phyloP scores from a whole-genome alignment of 2,113 vertebrate genomes.

The Pseudonaja textilis region DNA sequence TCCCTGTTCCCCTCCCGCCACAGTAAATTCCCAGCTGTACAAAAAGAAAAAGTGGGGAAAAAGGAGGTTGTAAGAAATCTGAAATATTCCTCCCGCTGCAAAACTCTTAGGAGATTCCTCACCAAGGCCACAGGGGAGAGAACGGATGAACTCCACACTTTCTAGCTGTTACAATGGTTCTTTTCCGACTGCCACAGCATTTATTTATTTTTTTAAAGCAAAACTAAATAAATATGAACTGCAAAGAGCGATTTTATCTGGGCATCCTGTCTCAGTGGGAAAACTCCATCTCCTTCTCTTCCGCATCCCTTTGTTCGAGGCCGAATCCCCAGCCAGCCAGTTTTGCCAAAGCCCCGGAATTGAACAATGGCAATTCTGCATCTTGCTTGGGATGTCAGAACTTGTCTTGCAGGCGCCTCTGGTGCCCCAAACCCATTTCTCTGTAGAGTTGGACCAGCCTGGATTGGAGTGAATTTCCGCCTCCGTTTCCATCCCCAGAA shows the following conservation, averaged over 20 bases:
- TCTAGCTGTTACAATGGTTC: background rate
- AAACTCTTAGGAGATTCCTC: background rate
- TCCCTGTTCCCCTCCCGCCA: accelerated
- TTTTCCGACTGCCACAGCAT: background rate
- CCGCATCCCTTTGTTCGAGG: background rate
- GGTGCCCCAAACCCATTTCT: conserved; percentile 57
- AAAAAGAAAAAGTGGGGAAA: background rate
- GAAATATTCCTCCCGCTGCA: background rate
- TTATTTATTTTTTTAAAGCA: background rate
- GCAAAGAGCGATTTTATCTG: background rate
- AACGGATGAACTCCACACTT: background rate
- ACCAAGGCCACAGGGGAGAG: background rate
- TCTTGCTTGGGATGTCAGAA: background rate
- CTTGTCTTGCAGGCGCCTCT: conserved; percentile 16
- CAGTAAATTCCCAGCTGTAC: background rate
- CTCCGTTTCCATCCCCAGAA: conserved; percentile 45
- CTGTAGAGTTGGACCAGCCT: conserved; percentile 35
- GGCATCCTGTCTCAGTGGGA: background rate
- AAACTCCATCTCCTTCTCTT: background rate
- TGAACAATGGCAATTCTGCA: conserved; percentile 31
- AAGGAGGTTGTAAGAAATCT: background rate
- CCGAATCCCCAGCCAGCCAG: background rate
- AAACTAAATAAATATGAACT: background rate
- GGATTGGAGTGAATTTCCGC: conserved; percentile 18
- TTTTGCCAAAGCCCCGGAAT: conserved; percentile 15